Base-by-base conservation (phyloP, 2,113 vertebrate species). In the Picathartes gymnocephalus region DNA sequence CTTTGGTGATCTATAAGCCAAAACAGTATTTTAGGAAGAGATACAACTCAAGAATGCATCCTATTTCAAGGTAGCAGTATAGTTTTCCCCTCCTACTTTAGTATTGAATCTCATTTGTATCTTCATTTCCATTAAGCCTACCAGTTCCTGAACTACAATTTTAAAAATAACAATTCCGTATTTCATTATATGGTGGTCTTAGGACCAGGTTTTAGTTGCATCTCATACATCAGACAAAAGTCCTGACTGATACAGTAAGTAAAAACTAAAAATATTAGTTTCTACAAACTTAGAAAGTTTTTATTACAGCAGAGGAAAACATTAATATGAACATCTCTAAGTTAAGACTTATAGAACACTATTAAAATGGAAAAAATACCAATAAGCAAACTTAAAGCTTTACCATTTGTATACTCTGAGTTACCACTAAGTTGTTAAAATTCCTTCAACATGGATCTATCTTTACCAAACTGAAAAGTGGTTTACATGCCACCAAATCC, bases 1-100 rank as follows among this genome's bases (percentile, higher is more conserved):
- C 87, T 97, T 97, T 90, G 92, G 89, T 73, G 95, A 95, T 14
- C 92, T 95, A 53, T 30, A 94, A 81, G 24, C 6, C 37, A 50
- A 79, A 95, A 62, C 28, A 65, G 45, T 68, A 86, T 86, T 96
- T 94, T 56, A 90, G 95, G 62, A 94, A 37, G 28, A 79, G 39
- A 54, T 47, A 72, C 5, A 89, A 65, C 2, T 48, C n/a, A 93
- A 70, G 30, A 83, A 79, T 47, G 28, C 19, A 82, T 20, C 19
- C 80, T 81, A 77, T 80, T 94, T 83, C 28, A 90, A 88, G 15
- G 11, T 7, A 76, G 42, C 30, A 85, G 22, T 39, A 76, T 11
- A 23, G 31, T 47, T 88, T 33, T 10, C 17, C 28, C 14, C 33
- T 25, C 14, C 30, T 44, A 53, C 72, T 92, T 83, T 54, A 81